phyloP scores from a whole-genome alignment of 2,888 invertebrate species.

The Seladonia tumulorum region DNA sequence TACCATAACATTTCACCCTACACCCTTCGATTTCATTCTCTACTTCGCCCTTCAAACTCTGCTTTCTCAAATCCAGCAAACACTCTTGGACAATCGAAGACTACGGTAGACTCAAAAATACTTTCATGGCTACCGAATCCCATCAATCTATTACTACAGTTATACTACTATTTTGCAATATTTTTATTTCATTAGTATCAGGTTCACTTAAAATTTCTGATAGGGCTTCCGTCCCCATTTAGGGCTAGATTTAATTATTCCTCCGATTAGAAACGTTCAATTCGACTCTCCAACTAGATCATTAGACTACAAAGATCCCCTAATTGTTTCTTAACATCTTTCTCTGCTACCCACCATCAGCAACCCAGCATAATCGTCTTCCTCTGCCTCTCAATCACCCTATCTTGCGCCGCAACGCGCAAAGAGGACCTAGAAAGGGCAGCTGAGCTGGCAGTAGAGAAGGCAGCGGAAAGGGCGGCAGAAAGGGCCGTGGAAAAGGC shows the following conservation, averaged over 20 bases:
- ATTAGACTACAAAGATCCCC: not conserved
- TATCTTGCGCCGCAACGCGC: slow-evolving; percentile 57
- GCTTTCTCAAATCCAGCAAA: too few species aligned
- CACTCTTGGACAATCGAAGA: too few species aligned
- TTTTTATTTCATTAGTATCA: too few species aligned
- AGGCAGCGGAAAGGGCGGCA: slow-evolving; percentile 80
- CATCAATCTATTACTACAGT: too few species aligned
- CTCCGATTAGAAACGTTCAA: too few species aligned
- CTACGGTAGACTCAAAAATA: too few species aligned
- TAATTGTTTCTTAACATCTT: not conserved
- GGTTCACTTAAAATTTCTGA: too few species aligned
- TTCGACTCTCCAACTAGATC: not conserved
- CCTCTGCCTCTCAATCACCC: slow-evolving; percentile 59
- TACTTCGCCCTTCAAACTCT: too few species aligned
- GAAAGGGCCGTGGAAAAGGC: slow-evolving; percentile 81
- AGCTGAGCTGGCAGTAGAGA: slow-evolving; percentile 81
- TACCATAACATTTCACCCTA: slow-evolving; percentile 39
- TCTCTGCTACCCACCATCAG: slow-evolving; percentile 8
- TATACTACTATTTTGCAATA: too few species aligned
- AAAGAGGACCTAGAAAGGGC: slow-evolving; percentile 79
- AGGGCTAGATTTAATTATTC: too few species aligned
- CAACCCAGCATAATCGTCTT: slow-evolving; percentile 60
- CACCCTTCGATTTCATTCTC: not conserved
- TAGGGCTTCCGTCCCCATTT: too few species aligned
- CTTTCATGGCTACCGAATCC: too few species aligned